These are phyloP conservation scores for Antechinus stuartii DNA, from an alignment of 2,113 vertebrate species.

Conservation along the genomic window DNA sequence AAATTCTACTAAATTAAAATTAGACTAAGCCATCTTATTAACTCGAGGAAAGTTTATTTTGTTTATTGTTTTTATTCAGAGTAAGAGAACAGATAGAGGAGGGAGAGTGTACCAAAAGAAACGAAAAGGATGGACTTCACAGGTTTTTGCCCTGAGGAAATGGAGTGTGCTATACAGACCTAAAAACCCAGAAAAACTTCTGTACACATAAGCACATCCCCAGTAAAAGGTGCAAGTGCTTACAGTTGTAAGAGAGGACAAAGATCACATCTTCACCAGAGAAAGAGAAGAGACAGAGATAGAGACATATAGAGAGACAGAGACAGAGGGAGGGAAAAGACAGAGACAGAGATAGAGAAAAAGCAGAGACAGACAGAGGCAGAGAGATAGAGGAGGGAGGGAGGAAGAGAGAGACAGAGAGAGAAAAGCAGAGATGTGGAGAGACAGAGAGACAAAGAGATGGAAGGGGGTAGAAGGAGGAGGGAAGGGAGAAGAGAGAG, in stretches of 20 bases:
- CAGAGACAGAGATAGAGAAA: too few relatives aligned
- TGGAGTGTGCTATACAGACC: background rate
- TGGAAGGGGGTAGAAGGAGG: too few relatives aligned
- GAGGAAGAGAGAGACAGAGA: too few relatives aligned
- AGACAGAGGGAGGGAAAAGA: too few relatives aligned
- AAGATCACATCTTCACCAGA: constrained; percentile 35
- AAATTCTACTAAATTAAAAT: background rate
- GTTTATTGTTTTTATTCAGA: background rate
- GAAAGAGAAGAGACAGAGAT: background rate
- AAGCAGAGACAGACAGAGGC: too few relatives aligned
- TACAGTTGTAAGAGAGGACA: background rate
- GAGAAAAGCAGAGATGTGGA: too few relatives aligned
- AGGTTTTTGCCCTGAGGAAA: background rate
- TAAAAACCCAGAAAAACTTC: background rate
- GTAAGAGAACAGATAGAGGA: background rate
- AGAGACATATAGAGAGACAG: too few relatives aligned
- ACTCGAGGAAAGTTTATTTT: background rate
- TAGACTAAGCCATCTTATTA: background rate
- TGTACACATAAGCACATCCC: background rate
- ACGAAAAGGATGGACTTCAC: background rate
- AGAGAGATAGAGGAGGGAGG: too few relatives aligned
- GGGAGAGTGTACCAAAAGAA: background rate
- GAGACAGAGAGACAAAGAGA: too few relatives aligned
- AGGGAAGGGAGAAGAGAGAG: too few relatives aligned
- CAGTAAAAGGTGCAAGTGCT: background rate